phyloP scores from a whole-genome alignment of 2,797 vertebrate species.

The Tragelaphus oryx region DNA sequence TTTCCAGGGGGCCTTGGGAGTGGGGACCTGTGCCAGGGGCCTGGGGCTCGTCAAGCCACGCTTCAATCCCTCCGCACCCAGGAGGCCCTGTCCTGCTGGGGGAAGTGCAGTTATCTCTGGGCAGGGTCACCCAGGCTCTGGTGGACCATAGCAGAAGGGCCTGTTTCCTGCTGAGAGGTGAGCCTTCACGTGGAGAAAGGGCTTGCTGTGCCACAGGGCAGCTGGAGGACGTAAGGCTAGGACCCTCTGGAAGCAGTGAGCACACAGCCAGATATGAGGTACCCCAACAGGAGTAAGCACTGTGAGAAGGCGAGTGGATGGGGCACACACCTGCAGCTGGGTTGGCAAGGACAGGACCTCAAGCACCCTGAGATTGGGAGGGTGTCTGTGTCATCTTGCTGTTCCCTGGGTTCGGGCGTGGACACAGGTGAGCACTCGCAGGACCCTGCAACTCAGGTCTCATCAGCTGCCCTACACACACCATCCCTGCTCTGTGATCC shows the following conservation, averaged over 20 bases:
- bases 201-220: background rate
- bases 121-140: background rate
- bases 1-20: background rate
- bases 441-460: background rate
- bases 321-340: fast-evolving
- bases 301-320: background rate
- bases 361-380: background rate
- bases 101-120: background rate
- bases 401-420: background rate
- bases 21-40: background rate
- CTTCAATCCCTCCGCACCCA: background rate
- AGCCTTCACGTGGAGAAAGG: background rate
- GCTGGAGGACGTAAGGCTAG: background rate
- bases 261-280: background rate
- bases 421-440: background rate
- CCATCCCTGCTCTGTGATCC: too few relatives aligned
- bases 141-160: background rate
- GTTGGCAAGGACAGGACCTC: background rate
- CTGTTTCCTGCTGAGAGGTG: background rate
- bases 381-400: background rate
- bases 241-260: background rate
- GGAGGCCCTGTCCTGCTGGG: background rate
- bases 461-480: background rate
- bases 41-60: background rate
- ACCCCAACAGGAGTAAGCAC: background rate